phyloP scores from a whole-genome alignment of 23 tunicate genomes.

The Oikopleura dioica region DNA sequence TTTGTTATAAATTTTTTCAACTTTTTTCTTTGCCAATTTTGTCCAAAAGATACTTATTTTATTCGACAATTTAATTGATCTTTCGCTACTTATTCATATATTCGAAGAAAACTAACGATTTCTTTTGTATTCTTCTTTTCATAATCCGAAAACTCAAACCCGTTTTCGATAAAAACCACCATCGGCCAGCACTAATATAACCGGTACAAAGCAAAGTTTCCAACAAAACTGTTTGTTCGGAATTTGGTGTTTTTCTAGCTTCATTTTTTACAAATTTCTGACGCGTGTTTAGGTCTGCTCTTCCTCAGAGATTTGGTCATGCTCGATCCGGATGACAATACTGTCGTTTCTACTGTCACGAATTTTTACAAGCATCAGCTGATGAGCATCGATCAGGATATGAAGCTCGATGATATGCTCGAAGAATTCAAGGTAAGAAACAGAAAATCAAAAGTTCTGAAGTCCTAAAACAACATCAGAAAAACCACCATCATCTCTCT shows the following conservation, averaged over 20 bases:
- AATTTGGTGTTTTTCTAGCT: too few species aligned
- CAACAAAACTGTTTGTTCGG: too few species aligned
- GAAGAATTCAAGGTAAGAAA: conserved; percentile 2
- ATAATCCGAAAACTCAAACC: too few species aligned
- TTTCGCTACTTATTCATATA: too few species aligned
- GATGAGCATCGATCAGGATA: background rate
- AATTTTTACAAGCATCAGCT: conserved; percentile 1
- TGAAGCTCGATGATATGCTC: background rate
- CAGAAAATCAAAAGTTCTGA: background rate
- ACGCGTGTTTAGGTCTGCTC: background rate
- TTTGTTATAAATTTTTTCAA: background rate
- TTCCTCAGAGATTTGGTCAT: conserved; percentile 12
- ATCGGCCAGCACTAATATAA: too few species aligned
- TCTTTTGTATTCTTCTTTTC: too few species aligned
- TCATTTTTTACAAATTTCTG: too few species aligned
- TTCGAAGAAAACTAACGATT: too few species aligned
- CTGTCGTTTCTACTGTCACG: conserved; percentile 1
- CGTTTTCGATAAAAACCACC: too few species aligned
- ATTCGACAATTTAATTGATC: too few species aligned
- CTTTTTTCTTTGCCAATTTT: background rate
- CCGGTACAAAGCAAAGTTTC: too few species aligned
- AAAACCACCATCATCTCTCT: background rate
- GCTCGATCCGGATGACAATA: conserved; percentile 1
- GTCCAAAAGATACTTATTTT: background rate
- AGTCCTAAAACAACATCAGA: background rate